Evolutionary conservation across 2,113 vertebrate species (phyloP).

Genomic region (Amphilophus citrinellus): DNA sequence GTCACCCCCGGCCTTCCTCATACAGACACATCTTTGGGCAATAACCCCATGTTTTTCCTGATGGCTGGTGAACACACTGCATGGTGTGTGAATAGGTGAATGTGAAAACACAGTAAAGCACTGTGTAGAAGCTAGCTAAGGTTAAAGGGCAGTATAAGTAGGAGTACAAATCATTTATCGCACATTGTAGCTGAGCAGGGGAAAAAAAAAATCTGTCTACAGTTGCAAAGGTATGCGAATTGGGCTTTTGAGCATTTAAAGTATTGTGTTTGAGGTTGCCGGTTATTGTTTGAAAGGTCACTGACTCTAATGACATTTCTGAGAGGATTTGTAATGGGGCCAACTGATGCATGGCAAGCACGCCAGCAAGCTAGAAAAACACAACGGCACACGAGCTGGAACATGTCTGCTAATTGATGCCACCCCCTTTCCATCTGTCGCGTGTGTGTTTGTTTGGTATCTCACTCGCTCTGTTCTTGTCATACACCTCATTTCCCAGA

Average conservation of each 20-base stretch:
- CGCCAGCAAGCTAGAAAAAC: slow-evolving; percentile 32
- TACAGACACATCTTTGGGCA: background rate
- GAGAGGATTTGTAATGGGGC: slow-evolving; percentile 61
- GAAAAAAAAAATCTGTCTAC: background rate
- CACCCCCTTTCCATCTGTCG: slow-evolving; percentile 16
- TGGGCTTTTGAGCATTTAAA: slow-evolving; percentile 2
- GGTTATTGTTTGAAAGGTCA: slow-evolving; percentile 71
- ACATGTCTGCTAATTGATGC: slow-evolving; percentile 61
- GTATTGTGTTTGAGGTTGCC: slow-evolving; percentile 38
- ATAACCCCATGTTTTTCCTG: background rate
- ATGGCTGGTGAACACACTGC: background rate
- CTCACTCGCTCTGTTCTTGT: slow-evolving; percentile 30
- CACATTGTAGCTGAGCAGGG: background rate
- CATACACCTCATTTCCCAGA: slow-evolving; percentile 50
- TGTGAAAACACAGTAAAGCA: background rate
- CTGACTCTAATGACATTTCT: slow-evolving; percentile 72
- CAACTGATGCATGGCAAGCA: slow-evolving; percentile 51
- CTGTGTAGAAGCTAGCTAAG: background rate
- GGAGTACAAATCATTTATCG: background rate
- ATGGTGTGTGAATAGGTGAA: background rate
- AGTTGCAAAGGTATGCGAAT: slow-evolving; percentile 6
- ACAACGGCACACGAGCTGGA: slow-evolving; percentile 25
- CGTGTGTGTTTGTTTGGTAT: background rate
- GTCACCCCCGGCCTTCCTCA: background rate
- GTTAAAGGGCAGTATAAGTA: background rate